phyloP scores from a whole-genome alignment of 2,797 vertebrate genomes.

The Todus mexicanus region DNA sequence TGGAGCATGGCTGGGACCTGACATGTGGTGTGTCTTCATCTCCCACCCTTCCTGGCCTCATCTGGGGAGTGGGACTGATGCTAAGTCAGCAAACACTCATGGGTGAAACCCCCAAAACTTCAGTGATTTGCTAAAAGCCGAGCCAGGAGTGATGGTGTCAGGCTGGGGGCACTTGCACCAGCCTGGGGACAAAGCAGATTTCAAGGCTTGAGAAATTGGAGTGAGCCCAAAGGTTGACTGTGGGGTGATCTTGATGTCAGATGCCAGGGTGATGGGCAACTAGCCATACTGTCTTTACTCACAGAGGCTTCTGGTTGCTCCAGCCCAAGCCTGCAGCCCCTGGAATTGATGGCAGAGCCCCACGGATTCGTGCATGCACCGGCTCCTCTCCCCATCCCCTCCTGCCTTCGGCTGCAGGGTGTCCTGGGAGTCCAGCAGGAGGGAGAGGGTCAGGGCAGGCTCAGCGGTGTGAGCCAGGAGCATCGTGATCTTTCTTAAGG shows the following conservation, averaged over 20 bases:
- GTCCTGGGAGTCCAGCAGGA: no score
- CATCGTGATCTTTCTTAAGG: not conserved
- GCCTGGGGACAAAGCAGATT: not conserved
- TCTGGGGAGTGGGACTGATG: not conserved
- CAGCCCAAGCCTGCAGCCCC: not conserved
- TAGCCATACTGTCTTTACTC: no score
- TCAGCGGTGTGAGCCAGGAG: not conserved
- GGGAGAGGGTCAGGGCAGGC: not conserved
- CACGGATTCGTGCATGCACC: not conserved
- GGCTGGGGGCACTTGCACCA: not conserved
- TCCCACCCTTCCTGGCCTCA: not conserved
- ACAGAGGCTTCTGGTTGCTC: not conserved
- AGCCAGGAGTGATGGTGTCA: rapidly evolving
- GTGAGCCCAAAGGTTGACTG: not conserved
- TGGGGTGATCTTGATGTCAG: not conserved
- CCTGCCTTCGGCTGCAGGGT: not conserved
- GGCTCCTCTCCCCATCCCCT: not conserved
- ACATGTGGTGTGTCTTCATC: not conserved
- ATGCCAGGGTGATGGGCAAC: not conserved
- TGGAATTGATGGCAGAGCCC: not conserved
- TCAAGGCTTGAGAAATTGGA: no score
- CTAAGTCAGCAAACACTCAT: not conserved
- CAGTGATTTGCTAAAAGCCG: not conserved
- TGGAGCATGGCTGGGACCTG: not conserved
- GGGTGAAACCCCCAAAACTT: not conserved